Evolutionary conservation across 53 echinoderm and acorn worm genomes (phyloP).

Genomic region (Paracentrotus lividus): DNA sequence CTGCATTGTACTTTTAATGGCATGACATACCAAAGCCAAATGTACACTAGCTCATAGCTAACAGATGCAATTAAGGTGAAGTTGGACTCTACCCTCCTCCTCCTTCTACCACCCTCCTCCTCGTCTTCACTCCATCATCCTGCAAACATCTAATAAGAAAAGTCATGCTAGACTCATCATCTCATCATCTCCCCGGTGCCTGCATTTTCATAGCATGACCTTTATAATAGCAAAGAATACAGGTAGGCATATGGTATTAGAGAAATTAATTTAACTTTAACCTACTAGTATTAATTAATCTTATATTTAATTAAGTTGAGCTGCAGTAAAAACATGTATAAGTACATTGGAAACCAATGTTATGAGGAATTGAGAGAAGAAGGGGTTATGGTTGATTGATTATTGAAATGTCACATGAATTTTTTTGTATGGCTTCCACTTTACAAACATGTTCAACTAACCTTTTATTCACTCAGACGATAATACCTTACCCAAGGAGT

Average conservation of each 20-base stretch:
- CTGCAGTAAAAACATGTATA: neutral
- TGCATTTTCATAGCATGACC: neutral
- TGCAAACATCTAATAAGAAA: neutral
- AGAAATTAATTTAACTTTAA: neutral
- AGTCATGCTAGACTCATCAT: conserved; percentile 5
- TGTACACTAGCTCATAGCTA: neutral
- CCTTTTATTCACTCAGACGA: neutral
- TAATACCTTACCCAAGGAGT: neutral
- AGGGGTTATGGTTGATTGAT: neutral
- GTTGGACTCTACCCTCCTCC: neutral
- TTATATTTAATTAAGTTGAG: neutral
- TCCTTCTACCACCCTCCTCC: neutral
- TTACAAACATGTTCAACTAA: neutral
- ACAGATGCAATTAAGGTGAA: too few relatives aligned
- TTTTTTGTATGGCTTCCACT: neutral
- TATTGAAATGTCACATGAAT: neutral
- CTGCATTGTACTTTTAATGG: neutral
- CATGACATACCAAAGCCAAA: neutral
- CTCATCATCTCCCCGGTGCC: neutral
- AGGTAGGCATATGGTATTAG: neutral
- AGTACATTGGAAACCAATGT: neutral
- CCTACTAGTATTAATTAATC: neutral
- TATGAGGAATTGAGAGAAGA: neutral
- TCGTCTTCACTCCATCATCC: too few relatives aligned
- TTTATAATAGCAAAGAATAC: neutral